Conservation (phyloP, 2,888 invertebrate species). For the Amiota minor region DNA sequence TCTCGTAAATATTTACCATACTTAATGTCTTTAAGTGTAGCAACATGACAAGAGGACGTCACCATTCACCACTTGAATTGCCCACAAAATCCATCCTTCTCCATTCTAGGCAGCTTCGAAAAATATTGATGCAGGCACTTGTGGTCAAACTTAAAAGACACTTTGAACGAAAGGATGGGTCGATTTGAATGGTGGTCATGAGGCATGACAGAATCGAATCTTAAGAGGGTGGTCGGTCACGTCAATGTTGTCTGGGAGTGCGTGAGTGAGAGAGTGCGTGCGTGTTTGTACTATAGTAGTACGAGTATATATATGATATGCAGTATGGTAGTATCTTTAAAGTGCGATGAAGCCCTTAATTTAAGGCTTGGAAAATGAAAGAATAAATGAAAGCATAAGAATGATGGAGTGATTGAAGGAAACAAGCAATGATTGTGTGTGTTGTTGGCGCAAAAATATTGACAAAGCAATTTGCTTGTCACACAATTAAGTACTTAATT, state of each 20-base stretch:
- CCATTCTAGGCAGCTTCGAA: conserved; percentile 12
- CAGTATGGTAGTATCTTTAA: not conserved
- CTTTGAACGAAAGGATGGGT: conserved; percentile 51
- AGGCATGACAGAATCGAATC: conserved; percentile 5
- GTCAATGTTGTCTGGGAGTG: conserved; percentile 55
- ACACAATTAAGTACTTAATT: conserved; percentile 67
- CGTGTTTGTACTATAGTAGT: not conserved
- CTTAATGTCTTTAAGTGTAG: conserved; percentile 65
- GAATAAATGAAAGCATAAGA: not conserved
- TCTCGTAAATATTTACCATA: conserved; percentile 63
- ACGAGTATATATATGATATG: too few relatives aligned
- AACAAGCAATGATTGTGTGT: conserved; percentile 27
- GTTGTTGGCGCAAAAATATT: conserved; percentile 64
- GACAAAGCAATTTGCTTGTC: conserved; percentile 67
- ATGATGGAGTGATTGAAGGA: conserved; percentile 9
- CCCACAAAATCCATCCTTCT: not conserved
- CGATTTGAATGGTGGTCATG: conserved; percentile 41
- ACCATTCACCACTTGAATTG: not conserved
- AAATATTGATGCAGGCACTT: conserved; percentile 46
- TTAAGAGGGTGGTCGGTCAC: conserved; percentile 31
- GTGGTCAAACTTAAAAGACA: conserved; percentile 64
- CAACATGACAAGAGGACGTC: conserved; percentile 56
- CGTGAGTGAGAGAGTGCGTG: not conserved
- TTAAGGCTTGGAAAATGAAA: not conserved
- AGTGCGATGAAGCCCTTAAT: conserved; percentile 41